These are phyloP conservation scores for Chouioia cunea DNA, from an alignment of 2,888 invertebrate species.

Conservation along the genomic window DNA sequence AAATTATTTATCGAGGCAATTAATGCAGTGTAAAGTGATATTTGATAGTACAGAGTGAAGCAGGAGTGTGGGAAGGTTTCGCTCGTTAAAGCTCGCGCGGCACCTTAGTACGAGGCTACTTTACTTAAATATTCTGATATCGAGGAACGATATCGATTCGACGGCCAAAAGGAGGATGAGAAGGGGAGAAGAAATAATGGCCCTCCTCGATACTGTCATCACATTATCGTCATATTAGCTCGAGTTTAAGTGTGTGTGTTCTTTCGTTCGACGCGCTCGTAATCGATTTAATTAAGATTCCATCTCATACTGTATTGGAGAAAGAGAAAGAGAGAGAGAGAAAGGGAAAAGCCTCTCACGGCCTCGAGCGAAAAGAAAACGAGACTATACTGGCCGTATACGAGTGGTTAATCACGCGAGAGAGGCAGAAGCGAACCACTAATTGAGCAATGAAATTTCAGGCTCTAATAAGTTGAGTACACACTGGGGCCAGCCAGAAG, in stretches of 20 bases:
- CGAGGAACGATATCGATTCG: neutral
- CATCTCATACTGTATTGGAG: slow-evolving; percentile 35
- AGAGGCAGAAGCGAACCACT: slow-evolving; percentile 26
- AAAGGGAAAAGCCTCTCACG: slow-evolving; percentile 14
- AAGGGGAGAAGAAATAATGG: neutral
- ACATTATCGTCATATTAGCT: slow-evolving; percentile 44
- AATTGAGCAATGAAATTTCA: slow-evolving; percentile 47
- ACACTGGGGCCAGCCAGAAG: neutral
- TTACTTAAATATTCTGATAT: slow-evolving; percentile 39
- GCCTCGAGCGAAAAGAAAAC: neutral
- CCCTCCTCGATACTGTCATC: slow-evolving; percentile 39
- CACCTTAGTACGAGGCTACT: slow-evolving; percentile 8
- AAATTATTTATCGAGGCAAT: slow-evolving; percentile 43
- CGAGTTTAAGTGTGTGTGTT: slow-evolving; percentile 37
- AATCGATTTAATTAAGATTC: slow-evolving; percentile 53
- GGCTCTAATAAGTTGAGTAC: slow-evolving; percentile 43
- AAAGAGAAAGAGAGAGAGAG: slow-evolving; percentile 4
- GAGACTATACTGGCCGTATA: too few species aligned
- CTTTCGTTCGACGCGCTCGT: slow-evolving; percentile 43
- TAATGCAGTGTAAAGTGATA: slow-evolving; percentile 29
- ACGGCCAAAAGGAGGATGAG: too few species aligned
- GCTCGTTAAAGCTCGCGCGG: slow-evolving; percentile 15
- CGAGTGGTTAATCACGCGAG: slow-evolving; percentile 37
- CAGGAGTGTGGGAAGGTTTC: neutral
- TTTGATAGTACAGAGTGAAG: neutral